Evolutionary conservation across 1,140 invertebrate genomes (phyloP).

Genomic region (Mylabris phalerata): DNA sequence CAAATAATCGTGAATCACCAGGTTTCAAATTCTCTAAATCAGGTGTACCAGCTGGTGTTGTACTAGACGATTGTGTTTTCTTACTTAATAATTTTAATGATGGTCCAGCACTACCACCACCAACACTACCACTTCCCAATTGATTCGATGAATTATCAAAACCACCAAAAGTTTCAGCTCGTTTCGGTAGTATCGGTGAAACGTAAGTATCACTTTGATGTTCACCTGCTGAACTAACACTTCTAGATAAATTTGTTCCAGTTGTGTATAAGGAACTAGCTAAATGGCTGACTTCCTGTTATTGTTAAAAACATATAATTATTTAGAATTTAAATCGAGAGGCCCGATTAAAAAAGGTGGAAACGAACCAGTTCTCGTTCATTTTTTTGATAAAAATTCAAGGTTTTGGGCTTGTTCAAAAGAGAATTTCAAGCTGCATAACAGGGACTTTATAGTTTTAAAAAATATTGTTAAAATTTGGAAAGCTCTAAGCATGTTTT

Average conservation of each 20-base stretch:
- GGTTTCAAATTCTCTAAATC: constrained; percentile 39
- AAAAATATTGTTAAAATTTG: too few relatives aligned
- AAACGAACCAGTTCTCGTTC: too few relatives aligned
- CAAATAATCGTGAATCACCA: constrained; percentile 39
- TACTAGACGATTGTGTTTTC: constrained; percentile 32
- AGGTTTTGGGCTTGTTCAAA: too few relatives aligned
- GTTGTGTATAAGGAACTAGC: constrained; percentile 63
- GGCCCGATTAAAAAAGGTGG: too few relatives aligned
- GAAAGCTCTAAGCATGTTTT: too few relatives aligned
- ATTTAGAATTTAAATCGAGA: too few relatives aligned
- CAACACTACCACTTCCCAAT: background rate
- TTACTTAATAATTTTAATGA: constrained; percentile 37
- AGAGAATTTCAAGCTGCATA: too few relatives aligned
- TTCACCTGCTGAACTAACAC: constrained; percentile 87
- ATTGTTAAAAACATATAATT: background rate
- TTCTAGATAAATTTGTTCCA: constrained; percentile 73
- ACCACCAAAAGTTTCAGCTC: constrained; percentile 91
- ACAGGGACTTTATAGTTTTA: too few relatives aligned
- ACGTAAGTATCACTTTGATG: constrained; percentile 76
- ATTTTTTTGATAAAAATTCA: too few relatives aligned
- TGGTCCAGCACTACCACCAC: background rate
- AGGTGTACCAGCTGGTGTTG: constrained; percentile 34
- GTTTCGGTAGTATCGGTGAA: constrained; percentile 75
- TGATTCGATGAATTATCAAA: constrained; percentile 66
- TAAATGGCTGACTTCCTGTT: constrained; percentile 61